Evolutionary conservation across 2,888 invertebrate genomes (phyloP).

Genomic region (Drosophila ezoana): DNA sequence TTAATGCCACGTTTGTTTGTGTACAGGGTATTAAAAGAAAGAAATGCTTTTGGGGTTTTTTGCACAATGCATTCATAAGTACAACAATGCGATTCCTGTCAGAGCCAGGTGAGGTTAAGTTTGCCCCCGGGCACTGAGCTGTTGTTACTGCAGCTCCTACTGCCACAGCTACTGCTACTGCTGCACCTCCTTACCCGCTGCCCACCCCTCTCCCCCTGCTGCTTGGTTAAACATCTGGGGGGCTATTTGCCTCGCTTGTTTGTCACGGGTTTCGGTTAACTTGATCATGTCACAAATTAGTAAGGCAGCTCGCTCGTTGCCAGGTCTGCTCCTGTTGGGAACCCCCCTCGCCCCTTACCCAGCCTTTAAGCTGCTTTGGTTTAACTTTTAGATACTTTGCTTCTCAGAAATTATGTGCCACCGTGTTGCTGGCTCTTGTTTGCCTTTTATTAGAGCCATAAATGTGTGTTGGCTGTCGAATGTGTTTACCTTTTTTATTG

Average conservation of each 20-base stretch:
- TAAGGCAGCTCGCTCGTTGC: constrained; percentile 61
- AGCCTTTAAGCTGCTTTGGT: neutral
- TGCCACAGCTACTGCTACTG: neutral
- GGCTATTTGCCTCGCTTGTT: constrained; percentile 45
- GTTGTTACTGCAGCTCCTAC: neutral
- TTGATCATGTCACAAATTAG: constrained; percentile 78
- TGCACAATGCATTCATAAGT: constrained; percentile 53
- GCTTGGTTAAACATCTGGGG: constrained; percentile 18
- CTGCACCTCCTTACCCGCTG: constrained; percentile 1
- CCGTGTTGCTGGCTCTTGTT: constrained; percentile 23
- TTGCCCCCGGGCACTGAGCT: constrained; percentile 15
- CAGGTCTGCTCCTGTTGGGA: constrained; percentile 20
- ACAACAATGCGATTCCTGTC: constrained; percentile 31
- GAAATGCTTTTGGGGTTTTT: constrained; percentile 24
- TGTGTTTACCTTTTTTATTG: constrained; percentile 53
- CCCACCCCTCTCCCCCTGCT: neutral
- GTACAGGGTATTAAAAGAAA: constrained; percentile 28
- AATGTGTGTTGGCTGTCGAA: constrained; percentile 36
- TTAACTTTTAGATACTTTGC: constrained; percentile 17
- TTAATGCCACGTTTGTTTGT: neutral
- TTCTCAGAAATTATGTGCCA: constrained; percentile 16
- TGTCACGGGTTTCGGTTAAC: constrained; percentile 64
- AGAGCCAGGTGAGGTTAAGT: constrained; percentile 40
- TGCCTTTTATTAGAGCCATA: constrained; percentile 47
- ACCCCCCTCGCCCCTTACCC: neutral